Base-by-base conservation (phyloP, 2,797 vertebrate species). In the Poeciliopsis paucimaculata region DNA sequence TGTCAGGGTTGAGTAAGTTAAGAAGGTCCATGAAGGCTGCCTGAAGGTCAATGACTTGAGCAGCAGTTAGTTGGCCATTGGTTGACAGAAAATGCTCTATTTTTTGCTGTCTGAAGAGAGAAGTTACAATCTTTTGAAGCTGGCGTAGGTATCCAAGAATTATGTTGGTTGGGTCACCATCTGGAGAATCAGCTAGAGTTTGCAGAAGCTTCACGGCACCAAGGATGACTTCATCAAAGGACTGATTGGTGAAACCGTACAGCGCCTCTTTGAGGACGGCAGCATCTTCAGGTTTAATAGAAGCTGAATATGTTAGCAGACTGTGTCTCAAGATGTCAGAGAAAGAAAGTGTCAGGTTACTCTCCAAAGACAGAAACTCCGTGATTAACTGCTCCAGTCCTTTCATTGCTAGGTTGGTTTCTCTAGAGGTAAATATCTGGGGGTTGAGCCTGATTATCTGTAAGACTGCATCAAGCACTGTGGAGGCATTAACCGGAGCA, bases 181-280 rank as follows among this genome's bases (percentile, higher is more conserved):
- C 79, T 28, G 89, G 77, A 73, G 91, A 82, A 77, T 94, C 87
- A 1, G 72, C 81, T 31, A 91, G 80, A 74, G 47, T 84, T 53
- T 91, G 88, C 51, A 95, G 71, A 5, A 88, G 81, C 80, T 95
- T 88, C 62, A 93, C 72, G 57, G 93, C 89, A 31, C 75, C 84
- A 47, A 95, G 86, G 31, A 94, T 85, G 60, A 91, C 74, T 82
- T 95, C 88, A 3, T 88, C 88, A 62, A 87, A 92, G 43, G 90
- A 94, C 82, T 94, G 90, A 71, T 93, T 94, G 73, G 80, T 88
- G 72, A 94, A 91, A 55, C 90, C 89, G n/a, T 79, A 70, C 28
- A 95, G 74, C 49, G 80, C 76, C 79, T 93, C 51, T 75, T 55
- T 88, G 39, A 95, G 15, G 71, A 5, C 55, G 13, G 83, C 84